Conservation (phyloP, 2,797 vertebrate species). For the Falco columbarius region DNA sequence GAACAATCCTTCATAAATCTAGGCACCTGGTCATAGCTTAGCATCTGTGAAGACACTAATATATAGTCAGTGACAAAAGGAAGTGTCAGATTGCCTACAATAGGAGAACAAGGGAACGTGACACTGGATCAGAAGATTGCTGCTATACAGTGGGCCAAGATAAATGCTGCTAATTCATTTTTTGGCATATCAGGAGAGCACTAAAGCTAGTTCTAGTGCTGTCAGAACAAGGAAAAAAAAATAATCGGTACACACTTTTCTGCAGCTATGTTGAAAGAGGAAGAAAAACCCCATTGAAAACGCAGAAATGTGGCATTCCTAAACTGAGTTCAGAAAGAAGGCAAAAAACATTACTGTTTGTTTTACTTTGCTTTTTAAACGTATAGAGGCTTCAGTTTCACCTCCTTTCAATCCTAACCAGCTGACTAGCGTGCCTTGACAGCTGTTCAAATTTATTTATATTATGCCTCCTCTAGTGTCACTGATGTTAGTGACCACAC, state of each 20-base stretch:
- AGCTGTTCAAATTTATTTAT: constrained; percentile 82
- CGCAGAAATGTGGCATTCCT: neutral
- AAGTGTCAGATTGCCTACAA: neutral
- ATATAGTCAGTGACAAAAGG: neutral
- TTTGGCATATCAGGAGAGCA: neutral
- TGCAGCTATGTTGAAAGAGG: neutral
- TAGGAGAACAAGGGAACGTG: neutral
- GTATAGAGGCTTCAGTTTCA: constrained; percentile 26
- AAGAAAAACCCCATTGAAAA: neutral
- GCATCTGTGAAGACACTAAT: neutral
- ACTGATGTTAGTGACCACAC: constrained; percentile 46
- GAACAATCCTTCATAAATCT: neutral
- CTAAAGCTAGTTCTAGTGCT: neutral
- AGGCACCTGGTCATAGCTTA: neutral
- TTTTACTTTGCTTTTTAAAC: neutral
- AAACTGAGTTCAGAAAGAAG: neutral
- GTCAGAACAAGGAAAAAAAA: neutral
- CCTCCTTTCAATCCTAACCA: constrained; percentile 32
- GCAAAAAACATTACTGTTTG: neutral
- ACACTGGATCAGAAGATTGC: neutral
- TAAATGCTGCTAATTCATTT: neutral
- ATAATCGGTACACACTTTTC: neutral
- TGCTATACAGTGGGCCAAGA: neutral
- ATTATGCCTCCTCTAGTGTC: constrained; percentile 79
- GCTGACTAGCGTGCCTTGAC: constrained; percentile 58